Percentiles rank a stretch among this genome's conserved stretches.
Conservation (phyloP, 2,113 vertebrate species). For the Tupaia tana region DNA sequence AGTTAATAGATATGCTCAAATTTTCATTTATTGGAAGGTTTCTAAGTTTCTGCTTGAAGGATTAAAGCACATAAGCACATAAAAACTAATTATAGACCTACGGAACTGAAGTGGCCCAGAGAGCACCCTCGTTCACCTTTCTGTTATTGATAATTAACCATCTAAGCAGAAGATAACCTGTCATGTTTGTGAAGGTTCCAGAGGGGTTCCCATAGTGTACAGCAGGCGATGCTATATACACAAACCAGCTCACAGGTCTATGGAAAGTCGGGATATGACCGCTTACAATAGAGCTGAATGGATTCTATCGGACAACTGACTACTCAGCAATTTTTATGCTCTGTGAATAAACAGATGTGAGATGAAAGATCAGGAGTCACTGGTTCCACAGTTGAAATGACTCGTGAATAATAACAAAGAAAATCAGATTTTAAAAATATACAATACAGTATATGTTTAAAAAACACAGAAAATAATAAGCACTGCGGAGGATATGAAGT, state of each 20-base stretch:
- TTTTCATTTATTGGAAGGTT: not conserved
- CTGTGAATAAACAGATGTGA: not conserved
- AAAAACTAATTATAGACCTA: not conserved
- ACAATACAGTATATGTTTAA: not conserved
- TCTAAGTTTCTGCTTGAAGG: constrained; percentile 20
- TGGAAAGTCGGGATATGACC: not conserved
- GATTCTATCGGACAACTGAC: constrained; percentile 33
- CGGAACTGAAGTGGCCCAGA: not conserved
- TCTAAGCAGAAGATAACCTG: not conserved
- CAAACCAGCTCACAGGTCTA: not conserved
- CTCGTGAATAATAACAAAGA: not conserved
- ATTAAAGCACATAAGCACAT: not conserved
- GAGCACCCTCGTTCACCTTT: not conserved
- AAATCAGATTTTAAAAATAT: not conserved
- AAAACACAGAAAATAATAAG: not conserved
- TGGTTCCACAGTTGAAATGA: not conserved
- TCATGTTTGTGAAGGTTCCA: constrained; percentile 42
- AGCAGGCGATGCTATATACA: not conserved
- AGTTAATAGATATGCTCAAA: constrained; percentile 1
- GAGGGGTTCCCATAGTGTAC: not conserved
- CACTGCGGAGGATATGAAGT: not conserved
- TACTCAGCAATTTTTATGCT: not conserved
- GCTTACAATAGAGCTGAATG: not conserved
- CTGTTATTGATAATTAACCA: not conserved
- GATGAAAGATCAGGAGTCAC: not conserved